Evolutionary conservation across 2,113 vertebrate species (phyloP).

Genomic region (Nestor notabilis): DNA sequence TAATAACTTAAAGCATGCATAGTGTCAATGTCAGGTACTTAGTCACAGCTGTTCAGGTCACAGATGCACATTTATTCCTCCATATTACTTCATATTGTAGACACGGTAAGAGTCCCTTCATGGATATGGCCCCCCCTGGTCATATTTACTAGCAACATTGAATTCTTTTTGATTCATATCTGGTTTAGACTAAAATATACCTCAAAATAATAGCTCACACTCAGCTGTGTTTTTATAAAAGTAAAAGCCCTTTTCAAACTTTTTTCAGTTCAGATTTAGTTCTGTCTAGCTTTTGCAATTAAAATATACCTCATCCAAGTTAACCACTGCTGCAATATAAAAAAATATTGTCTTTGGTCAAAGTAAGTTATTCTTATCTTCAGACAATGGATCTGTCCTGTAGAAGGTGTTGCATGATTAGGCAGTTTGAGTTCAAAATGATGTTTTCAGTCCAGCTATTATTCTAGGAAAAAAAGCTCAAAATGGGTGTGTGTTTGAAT

Average conservation of each 20-base stretch:
- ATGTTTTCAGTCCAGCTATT: background rate
- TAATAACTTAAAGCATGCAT: background rate
- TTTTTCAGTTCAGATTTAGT: background rate
- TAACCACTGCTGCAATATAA: background rate
- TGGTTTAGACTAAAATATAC: background rate
- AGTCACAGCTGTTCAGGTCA: background rate
- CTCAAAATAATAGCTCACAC: background rate
- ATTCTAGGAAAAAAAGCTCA: background rate
- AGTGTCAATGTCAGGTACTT: background rate
- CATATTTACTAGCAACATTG: background rate
- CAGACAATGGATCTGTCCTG: background rate
- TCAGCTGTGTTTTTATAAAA: background rate
- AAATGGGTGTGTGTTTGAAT: background rate
- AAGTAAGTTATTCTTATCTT: background rate
- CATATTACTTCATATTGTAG: background rate
- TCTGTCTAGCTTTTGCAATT: background rate
- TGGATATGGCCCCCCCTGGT: background rate
- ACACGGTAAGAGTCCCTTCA: accelerated
- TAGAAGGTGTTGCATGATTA: background rate
- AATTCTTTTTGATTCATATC: background rate
- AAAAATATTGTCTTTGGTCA: background rate
- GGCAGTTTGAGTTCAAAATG: background rate
- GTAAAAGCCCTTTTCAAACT: background rate
- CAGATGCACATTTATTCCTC: background rate
- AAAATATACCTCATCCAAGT: background rate